These are phyloP conservation scores for Volucella inflata DNA, from an alignment of 2,888 invertebrate genomes.

Conservation along the genomic window DNA sequence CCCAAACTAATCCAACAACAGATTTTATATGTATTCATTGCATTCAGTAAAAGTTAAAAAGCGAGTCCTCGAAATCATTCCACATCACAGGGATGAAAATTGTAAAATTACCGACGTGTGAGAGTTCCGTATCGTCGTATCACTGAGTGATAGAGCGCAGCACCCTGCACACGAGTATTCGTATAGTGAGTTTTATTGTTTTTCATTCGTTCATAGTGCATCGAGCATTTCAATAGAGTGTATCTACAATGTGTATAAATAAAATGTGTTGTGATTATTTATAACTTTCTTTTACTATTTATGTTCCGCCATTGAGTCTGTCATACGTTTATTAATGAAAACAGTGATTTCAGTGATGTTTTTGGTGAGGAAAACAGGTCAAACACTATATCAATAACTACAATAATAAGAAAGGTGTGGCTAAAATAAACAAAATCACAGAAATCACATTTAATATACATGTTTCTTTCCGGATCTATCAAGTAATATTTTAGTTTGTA, in stretches of 20 bases:
- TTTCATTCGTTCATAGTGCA: constrained; percentile 14
- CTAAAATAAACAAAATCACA: constrained; percentile 7
- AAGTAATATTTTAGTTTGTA: background rate
- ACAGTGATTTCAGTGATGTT: constrained; percentile 19
- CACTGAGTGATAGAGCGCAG: constrained; percentile 20
- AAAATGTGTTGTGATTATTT: constrained; percentile 55
- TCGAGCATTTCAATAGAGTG: constrained; percentile 10
- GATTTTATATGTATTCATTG: constrained; percentile 32
- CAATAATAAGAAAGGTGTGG: constrained; percentile 63
- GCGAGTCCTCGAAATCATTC: constrained; percentile 39
- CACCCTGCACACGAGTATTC: constrained; percentile 20
- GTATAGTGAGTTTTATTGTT: constrained; percentile 52
- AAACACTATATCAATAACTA: constrained; percentile 10
- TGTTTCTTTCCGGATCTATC: background rate
- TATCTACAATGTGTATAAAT: constrained; percentile 23
- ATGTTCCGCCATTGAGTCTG: constrained; percentile 8
- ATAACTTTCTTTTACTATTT: constrained; percentile 39
- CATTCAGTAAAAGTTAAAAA: constrained; percentile 39
- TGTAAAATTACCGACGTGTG: constrained; percentile 21
- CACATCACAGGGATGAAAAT: constrained; percentile 38
- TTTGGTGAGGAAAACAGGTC: background rate
- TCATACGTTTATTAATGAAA: constrained; percentile 21
- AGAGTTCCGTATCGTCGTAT: background rate
- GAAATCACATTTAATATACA: background rate
- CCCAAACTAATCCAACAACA: constrained; percentile 3